Evolutionary conservation across 2,888 invertebrate species (phyloP).

Genomic region (Calephelis perditalis): DNA sequence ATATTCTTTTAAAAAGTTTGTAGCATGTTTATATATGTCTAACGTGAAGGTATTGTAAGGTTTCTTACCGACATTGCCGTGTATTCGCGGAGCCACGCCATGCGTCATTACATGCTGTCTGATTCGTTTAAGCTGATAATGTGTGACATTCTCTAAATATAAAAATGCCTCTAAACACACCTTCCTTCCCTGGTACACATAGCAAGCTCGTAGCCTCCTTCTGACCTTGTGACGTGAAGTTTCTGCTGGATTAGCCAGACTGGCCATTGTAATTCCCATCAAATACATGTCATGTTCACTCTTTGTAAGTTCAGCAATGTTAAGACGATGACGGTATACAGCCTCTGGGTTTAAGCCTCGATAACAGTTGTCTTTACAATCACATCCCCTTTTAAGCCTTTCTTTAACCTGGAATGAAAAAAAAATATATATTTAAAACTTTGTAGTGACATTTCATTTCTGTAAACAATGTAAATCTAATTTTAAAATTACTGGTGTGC

Average conservation of each 20-base stretch:
- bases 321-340: constrained; percentile 86
- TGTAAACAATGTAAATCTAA: no score
- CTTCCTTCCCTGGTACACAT: constrained; percentile 86
- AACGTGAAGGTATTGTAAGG: constrained; percentile 89
- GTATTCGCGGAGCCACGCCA: constrained; percentile 87
- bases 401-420: constrained; percentile 79
- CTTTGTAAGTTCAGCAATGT: constrained; percentile 88
- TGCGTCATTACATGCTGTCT: constrained; percentile 88
- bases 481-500: no score
- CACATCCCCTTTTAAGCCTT: constrained; percentile 84
- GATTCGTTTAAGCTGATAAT: constrained; percentile 87
- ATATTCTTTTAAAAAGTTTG: constrained; percentile 86
- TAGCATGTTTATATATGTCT: constrained; percentile 87
- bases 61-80: constrained; percentile 88
- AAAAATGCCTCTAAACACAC: constrained; percentile 88
- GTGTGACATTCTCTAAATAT: constrained; percentile 88
- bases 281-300: constrained; percentile 91
- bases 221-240: constrained; percentile 85
- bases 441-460: neutral
- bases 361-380: constrained; percentile 88
- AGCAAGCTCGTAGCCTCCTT: constrained; percentile 84
- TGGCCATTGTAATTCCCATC: constrained; percentile 91
- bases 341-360: constrained; percentile 85
- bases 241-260: constrained; percentile 85
- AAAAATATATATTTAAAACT: neutral